Conservation (phyloP, 2,797 vertebrate species). For the Epinephelus awoara region DNA sequence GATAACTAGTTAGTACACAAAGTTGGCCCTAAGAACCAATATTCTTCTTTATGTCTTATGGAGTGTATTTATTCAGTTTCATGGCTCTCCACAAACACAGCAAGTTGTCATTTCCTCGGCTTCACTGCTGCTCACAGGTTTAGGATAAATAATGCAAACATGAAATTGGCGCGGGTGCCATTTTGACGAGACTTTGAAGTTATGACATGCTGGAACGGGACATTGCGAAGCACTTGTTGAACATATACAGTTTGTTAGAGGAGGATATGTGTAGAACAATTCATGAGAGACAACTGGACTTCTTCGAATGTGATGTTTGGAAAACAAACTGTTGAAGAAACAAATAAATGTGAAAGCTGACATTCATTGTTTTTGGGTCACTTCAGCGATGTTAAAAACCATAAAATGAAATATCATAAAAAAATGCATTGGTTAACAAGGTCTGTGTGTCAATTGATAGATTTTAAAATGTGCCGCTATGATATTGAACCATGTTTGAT, state of each 20-base stretch:
- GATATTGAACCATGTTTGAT: not conserved
- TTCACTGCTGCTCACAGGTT: not conserved
- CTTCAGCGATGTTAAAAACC: not conserved
- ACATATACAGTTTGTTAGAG: constrained; percentile 1
- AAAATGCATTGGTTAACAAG: not conserved
- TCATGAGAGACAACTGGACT: not conserved
- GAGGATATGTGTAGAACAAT: not conserved
- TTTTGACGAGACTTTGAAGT: no score
- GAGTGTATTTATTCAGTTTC: constrained; percentile 33
- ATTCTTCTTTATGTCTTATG: constrained; percentile 14
- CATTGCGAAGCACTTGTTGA: constrained; percentile 17
- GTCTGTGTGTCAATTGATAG: not conserved
- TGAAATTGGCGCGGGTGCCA: not conserved
- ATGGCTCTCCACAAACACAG: constrained; percentile 3
- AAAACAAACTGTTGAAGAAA: not conserved
- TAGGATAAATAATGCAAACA: not conserved
- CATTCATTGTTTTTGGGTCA: not conserved
- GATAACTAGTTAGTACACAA: not conserved
- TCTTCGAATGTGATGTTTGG: not conserved
- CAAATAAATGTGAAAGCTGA: not conserved
- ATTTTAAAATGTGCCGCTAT: not conserved
- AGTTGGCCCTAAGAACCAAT: not conserved
- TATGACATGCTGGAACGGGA: not conserved
- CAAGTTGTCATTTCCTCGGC: not conserved
- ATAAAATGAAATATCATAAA: not conserved